These are phyloP conservation scores for Protula sp. DNA, from an alignment of 2,888 invertebrate genomes.

Conservation along the genomic window DNA sequence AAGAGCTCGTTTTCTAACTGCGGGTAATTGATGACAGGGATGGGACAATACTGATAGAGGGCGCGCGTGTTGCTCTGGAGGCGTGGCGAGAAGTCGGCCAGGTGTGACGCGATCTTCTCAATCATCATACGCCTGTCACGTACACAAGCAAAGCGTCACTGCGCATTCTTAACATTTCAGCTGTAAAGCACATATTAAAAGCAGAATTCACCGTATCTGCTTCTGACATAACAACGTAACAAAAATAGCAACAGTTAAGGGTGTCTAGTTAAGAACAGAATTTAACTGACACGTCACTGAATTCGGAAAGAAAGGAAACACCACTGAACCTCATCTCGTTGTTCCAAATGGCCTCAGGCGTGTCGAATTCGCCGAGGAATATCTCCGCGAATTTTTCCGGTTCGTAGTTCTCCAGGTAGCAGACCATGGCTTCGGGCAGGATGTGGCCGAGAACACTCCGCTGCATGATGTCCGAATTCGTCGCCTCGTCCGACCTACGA, in stretches of 20 bases:
- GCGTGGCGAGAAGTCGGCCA: constrained; percentile 94
- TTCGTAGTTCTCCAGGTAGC: constrained; percentile 96
- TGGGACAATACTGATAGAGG: constrained; percentile 89
- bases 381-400: constrained; percentile 96
- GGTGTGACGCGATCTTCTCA: constrained; percentile 93
- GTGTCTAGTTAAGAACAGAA: too few relatives aligned
- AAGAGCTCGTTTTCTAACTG: constrained; percentile 93
- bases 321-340: constrained; percentile 96
- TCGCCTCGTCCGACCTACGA: constrained; percentile 2
- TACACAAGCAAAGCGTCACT: constrained; percentile 2
- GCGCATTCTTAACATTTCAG: too few relatives aligned
- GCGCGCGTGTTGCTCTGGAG: constrained; percentile 91
- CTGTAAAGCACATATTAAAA: too few relatives aligned
- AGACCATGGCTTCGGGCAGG: constrained; percentile 97
- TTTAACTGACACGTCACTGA: too few relatives aligned
- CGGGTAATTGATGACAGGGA: constrained; percentile 87
- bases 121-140: constrained; percentile 78
- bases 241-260: too few relatives aligned
- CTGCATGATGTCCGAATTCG: constrained; percentile 67
- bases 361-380: constrained; percentile 87
- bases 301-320: too few relatives aligned
- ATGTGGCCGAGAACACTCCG: constrained; percentile 88
- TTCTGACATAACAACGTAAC: background rate
- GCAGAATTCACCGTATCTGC: too few relatives aligned
- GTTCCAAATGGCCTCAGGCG: constrained; percentile 99